phyloP scores from a whole-genome alignment of 1,140 invertebrate genomes.

The Plutomurus gul region DNA sequence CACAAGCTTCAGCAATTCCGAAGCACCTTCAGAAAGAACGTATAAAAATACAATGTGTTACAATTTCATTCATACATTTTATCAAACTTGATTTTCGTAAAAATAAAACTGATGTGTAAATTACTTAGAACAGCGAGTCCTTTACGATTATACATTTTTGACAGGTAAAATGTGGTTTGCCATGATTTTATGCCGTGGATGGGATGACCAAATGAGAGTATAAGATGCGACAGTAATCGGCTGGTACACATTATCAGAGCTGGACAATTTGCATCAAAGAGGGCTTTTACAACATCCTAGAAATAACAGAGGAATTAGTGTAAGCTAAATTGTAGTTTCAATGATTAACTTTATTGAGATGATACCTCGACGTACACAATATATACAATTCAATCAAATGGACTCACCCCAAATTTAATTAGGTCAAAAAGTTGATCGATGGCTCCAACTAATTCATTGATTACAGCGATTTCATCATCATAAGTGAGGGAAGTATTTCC shows the following conservation, averaged over 20 bases:
- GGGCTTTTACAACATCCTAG: neutral
- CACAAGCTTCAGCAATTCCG: neutral
- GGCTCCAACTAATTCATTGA: neutral
- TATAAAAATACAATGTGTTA: neutral
- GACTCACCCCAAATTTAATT: neutral
- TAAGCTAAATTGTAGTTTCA: too few species aligned
- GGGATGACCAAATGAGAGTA: neutral
- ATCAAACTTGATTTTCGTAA: too few species aligned
- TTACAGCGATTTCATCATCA: neutral
- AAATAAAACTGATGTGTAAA: neutral
- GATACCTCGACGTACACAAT: neutral
- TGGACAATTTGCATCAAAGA: neutral
- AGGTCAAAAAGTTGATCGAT: neutral
- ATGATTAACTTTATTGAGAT: too few species aligned
- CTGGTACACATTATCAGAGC: slow-evolving; percentile 8
- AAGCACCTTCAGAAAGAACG: neutral
- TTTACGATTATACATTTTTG: slow-evolving; percentile 4
- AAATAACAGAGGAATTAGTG: too few species aligned
- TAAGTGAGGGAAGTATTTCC: neutral
- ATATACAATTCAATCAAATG: neutral
- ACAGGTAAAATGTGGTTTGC: neutral
- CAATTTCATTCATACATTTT: neutral
- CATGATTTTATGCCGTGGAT: slow-evolving; percentile 8
- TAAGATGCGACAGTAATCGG: neutral
- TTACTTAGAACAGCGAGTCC: slow-evolving; percentile 14